Evolutionary conservation across 2,888 invertebrate species (phyloP).

Genomic region (Trachelus iudaicus): DNA sequence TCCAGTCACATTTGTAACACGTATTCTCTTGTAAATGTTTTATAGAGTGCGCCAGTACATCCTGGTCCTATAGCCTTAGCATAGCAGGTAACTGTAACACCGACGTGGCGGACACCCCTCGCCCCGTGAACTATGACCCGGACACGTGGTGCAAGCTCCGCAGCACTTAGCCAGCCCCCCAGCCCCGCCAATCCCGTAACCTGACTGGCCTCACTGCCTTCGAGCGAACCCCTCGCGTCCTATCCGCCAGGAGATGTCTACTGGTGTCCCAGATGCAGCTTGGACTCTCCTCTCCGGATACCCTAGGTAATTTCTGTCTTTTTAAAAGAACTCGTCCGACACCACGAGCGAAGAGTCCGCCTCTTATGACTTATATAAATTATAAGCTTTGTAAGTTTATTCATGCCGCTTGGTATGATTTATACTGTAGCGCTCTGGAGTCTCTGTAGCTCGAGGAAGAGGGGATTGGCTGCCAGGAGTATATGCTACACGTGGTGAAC

Average conservation of each 20-base stretch:
- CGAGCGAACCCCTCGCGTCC: background rate
- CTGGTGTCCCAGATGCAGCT: background rate
- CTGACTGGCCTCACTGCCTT: background rate
- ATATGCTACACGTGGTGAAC: background rate
- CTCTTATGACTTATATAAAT: background rate
- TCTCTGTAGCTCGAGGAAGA: background rate
- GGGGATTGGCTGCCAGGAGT: background rate
- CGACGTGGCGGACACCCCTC: conserved; percentile 44
- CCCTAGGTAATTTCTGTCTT: background rate
- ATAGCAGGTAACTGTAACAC: conserved; percentile 46
- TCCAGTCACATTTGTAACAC: conserved; percentile 55
- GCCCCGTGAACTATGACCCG: conserved; percentile 33
- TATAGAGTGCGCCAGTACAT: conserved; percentile 20
- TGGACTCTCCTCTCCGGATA: background rate
- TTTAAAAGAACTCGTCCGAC: background rate
- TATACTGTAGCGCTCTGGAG: background rate
- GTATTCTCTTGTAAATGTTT: conserved; percentile 55
- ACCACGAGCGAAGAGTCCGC: background rate
- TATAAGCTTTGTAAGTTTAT: background rate
- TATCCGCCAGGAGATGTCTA: background rate
- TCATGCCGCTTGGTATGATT: background rate
- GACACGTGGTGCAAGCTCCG: conserved; percentile 42
- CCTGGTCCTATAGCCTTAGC: conserved; percentile 15
- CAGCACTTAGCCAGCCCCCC: background rate
- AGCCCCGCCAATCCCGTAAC: background rate